Evolutionary conservation across 37 sponge, comb jelly and placozoan species (phyloP), one percentile per base, ranked within the genome.

Genomic region (Petrosia ficiformis): DNA sequence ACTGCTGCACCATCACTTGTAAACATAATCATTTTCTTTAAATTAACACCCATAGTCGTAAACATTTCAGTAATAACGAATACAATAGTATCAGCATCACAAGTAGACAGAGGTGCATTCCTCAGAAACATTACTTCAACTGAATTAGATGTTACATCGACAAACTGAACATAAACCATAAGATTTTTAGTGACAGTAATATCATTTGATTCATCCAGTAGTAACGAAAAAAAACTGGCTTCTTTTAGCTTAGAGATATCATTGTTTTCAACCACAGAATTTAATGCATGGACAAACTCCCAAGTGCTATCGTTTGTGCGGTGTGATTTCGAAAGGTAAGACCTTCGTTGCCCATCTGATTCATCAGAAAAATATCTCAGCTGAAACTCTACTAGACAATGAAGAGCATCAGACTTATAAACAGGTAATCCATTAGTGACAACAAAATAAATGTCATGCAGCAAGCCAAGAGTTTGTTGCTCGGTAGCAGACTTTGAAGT

Each of bases 221-320:
- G 21, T n/a, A 64, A 28, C 11, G 66, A 64, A 16, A 22, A 64
- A 28, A 31, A 64, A 19, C 21, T 25, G 29, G 66, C 66, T 22
- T 64, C 10, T 22, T 16, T 8, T 28, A 64, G 10, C 33, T 22
- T 22, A 22, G 11, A 10, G 10, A 64, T 64, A 16, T 64, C 66
- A 28, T 64, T 29, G 10, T 25, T 28, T 64, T 64, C 66, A 64
- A 64, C 66, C 11, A 64, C 66, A 16, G 32, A 19, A 64, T 64
- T 64, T 31, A 64, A 28, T 22, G 66, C 66, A 64, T 64, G 66
- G 26, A 64, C 66, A 64, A 64, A 64, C 33, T 64, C 66, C 66
- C 66, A 64, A 22, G 66, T 64, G 33, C 66, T 64, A 28, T 64
- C 11, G 24, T 8, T 64, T 14, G 26, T 64, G 10, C 66, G 29